Evolutionary conservation across 2,797 vertebrate species (phyloP).

Genomic region (Tadarida brasiliensis): DNA sequence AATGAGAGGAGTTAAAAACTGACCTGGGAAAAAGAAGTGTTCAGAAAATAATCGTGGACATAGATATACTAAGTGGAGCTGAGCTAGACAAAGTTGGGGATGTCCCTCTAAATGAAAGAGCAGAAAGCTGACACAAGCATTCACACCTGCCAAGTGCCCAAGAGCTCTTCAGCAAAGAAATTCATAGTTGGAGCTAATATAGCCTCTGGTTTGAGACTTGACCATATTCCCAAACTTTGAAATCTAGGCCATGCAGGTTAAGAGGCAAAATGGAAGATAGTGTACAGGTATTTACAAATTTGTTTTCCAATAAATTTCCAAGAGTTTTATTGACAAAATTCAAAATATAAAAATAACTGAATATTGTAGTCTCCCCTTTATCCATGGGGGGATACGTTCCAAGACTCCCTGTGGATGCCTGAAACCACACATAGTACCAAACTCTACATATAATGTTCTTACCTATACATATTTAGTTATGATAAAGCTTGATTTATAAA

Average conservation of each 20-base stretch:
- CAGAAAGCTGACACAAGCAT: background rate
- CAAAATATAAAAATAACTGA: conserved; percentile 41
- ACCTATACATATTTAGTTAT: background rate
- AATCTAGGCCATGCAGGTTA: conserved; percentile 12
- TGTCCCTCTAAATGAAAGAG: background rate
- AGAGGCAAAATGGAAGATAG: background rate
- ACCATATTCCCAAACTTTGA: conserved; percentile 40
- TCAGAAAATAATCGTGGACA: background rate
- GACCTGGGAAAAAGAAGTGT: background rate
- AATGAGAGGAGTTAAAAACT: background rate
- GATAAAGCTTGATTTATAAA: background rate
- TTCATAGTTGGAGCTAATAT: background rate
- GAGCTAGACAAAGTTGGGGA: background rate
- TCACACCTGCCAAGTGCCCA: background rate
- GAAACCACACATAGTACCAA: background rate
- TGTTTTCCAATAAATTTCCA: conserved; percentile 45
- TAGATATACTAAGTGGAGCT: background rate
- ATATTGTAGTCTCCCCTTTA: background rate
- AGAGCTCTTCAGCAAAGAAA: conserved; percentile 54
- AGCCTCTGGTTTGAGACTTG: conserved; percentile 47
- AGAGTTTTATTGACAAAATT: conserved; percentile 55
- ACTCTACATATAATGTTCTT: background rate
- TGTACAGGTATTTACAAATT: background rate
- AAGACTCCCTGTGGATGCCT: background rate
- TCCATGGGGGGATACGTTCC: background rate